Base-by-base conservation (phyloP, 2,113 vertebrate species). In the Ancistrus triradiatus region DNA sequence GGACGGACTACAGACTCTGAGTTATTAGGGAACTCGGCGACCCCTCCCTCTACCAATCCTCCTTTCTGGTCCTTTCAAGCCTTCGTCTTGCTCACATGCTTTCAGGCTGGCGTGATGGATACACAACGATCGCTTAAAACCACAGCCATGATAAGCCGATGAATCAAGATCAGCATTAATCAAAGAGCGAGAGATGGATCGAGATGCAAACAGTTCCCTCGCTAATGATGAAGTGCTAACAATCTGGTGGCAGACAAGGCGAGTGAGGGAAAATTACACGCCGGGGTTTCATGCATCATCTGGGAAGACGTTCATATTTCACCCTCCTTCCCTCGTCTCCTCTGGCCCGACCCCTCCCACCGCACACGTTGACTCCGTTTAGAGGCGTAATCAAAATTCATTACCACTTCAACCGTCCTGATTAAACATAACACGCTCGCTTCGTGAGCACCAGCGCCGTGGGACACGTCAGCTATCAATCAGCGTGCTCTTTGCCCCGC, bases 331-430 rank as follows among this genome's bases (percentile, higher is more conserved):
- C 43, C 56, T 59, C 57, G 56, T 61, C 63, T 42, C 33, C 50
- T 28, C 65, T 69, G 65, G 69, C 69, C 73, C 33, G 15, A 63
- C 27, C 59, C 57, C 51, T 63, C 50, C 64, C 50, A 38, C 65
- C 52, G 21, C 11, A 67, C 66, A 60, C 55, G 35, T 19, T 63
- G 66, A 87, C 89, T 88, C 90, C 87, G 88, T 96, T 89, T 83
- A 93, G 90, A 94, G 92, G 89, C 93, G 90, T 96, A 94, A 97
- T 98, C 92, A 96, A 94, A 97, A 95, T 95, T 97, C 93, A 95
- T 95, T 95, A 97, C 91, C 89, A 89, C 90, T 86, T 89, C 78
- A 92, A 91, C 88, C 91, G 86, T 92, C 90, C 91, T 98, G 95
- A 97, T 96, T 97, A 98, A 98, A 95, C 90, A 90, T 89, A 93